Base-by-base conservation (phyloP, 2,797 vertebrate genomes). In the Tolypeutes matacus region DNA sequence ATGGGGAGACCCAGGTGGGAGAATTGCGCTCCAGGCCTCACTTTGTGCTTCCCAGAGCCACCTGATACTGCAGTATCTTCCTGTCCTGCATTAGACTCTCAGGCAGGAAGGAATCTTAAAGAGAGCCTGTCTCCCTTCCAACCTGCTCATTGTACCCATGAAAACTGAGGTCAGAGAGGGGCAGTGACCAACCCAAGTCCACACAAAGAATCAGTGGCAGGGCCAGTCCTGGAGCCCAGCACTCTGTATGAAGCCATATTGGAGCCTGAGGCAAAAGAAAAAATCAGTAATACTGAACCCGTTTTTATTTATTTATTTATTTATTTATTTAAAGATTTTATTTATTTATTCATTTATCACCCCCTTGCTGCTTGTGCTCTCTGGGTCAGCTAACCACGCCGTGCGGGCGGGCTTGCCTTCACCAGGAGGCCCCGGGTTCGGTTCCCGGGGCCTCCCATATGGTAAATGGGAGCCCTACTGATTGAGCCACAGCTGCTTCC, bases 21-120 rank as follows among this genome's bases (percentile, higher is more conserved):
- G 88, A 77, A 36, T 0, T 13, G 36, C 53, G n/a, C 49, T 31
- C 70, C 42, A 75, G 84, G 56, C 70, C 64, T 51, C 7, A 11
- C 76, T 80, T 77, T 58, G 29, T 70, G 62, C 80, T 60, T 67
- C 49, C 34, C 51, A 20, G 67, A 62, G 31, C 62, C 15, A 31
- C 62, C 46, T 34, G 36, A 2, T 31, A 3, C 0, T 2, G 42
- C n/a, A 21, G 20, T 21, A 4, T 10, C 0, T 62, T 80, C 75
- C 5, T 17, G 39, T 12, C 60, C 58, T 23, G 10, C 31, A 7
- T 53, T 39, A 25, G 84, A 46, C 53, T 62, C 46, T 8, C 5
- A 5, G 8, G n/a, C 14, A 60, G 75, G 82, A 53, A 70, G 62
- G 34, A 34, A 27, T 3, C 34, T 56, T 13, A 11, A 29, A 70